Evolutionary conservation across 1,140 invertebrate genomes (phyloP).

Genomic region (Pseudoatta argentina): DNA sequence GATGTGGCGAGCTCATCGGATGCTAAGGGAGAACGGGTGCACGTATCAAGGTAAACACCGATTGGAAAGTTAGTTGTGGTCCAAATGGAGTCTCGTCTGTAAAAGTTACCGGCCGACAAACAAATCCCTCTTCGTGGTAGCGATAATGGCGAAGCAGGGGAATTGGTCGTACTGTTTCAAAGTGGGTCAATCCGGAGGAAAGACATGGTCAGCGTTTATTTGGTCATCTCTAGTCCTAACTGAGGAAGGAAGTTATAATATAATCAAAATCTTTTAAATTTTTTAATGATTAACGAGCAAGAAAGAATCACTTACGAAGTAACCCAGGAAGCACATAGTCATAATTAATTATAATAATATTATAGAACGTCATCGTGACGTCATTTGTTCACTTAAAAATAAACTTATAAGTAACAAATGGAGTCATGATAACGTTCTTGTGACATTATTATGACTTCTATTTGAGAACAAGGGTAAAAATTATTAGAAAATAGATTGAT

Average conservation of each 20-base stretch:
- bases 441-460: no score
- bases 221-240: not conserved
- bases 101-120: constrained; percentile 79
- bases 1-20: constrained; percentile 32
- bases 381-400: no score
- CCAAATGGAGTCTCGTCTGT: constrained; percentile 77
- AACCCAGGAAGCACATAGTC: no score
- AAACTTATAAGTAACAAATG: no score
- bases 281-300: not conserved
- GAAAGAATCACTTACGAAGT: not conserved
- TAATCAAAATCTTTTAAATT: not conserved
- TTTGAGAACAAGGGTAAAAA: not conserved
- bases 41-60: constrained; percentile 80
- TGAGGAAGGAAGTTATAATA: not conserved
- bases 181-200: constrained; percentile 73
- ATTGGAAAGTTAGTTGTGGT: constrained; percentile 80
- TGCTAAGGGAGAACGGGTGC: constrained; percentile 35
- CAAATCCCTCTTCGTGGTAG: constrained; percentile 70
- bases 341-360: no score
- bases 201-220: constrained; percentile 50
- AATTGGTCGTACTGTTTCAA: constrained; percentile 72
- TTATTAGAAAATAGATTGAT: not conserved
- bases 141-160: constrained; percentile 35
- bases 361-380: no score
- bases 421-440: no score